Percentiles rank a stretch among this genome's conserved stretches.
Evolutionary conservation across 2,113 vertebrate genomes (phyloP).

Genomic region (Pitta sordida): DNA sequence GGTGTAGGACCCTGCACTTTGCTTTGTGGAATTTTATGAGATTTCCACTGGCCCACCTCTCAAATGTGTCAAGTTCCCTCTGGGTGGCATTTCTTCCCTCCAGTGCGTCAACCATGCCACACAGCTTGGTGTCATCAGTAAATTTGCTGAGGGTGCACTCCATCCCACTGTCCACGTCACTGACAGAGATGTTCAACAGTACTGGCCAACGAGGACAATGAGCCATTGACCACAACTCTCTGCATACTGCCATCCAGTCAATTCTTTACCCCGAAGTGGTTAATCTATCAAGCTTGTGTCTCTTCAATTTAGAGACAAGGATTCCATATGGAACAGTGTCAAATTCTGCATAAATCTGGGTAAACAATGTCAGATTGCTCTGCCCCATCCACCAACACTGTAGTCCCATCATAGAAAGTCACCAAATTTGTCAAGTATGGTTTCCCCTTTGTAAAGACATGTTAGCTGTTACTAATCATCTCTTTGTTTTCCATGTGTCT

Average conservation of each 20-base stretch:
- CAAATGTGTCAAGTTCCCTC: background rate
- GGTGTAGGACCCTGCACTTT: background rate
- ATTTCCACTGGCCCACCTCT: background rate
- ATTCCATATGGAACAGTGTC: background rate
- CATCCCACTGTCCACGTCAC: background rate
- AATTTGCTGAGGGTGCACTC: background rate
- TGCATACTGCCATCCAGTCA: background rate
- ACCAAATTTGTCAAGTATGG: background rate
- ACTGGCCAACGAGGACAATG: fast-evolving
- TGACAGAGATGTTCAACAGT: background rate
- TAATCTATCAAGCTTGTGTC: background rate
- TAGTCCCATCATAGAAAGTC: background rate
- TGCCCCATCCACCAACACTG: background rate
- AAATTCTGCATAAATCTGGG: background rate
- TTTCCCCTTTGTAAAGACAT: background rate
- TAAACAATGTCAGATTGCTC: background rate
- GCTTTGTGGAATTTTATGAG: background rate
- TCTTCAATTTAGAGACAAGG: background rate
- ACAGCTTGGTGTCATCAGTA: background rate
- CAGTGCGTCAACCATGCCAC: fast-evolving
- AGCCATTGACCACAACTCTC: background rate
- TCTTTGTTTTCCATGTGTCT: background rate
- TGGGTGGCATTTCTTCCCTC: background rate
- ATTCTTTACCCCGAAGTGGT: background rate
- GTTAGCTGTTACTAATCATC: background rate